Conservation (phyloP, 2,797 vertebrate species). For the Danio kyathit region DNA sequence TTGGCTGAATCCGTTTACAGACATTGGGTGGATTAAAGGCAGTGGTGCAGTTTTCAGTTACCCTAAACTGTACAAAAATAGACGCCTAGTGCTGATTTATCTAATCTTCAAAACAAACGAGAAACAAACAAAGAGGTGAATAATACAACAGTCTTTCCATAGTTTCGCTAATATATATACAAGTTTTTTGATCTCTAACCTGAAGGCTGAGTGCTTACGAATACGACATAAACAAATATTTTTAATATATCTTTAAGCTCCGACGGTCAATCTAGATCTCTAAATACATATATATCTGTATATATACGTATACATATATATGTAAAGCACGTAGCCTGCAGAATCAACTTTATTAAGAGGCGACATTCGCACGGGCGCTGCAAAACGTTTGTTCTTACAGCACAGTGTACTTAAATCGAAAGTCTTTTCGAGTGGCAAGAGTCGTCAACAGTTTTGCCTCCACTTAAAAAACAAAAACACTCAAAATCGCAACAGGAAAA, state of each 20-base stretch:
- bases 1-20: conserved; percentile 7
- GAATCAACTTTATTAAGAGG: conserved; percentile 34
- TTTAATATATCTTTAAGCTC: conserved; percentile 56
- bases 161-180: conserved; percentile 73
- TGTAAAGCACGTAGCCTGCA: conserved; percentile 24
- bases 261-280: conserved; percentile 23
- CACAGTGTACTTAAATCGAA: conserved; percentile 46
- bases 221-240: conserved; percentile 62
- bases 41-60: conserved; percentile 40
- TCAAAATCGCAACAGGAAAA: conserved; percentile 10
- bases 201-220: conserved; percentile 42
- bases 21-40: conserved; percentile 49
- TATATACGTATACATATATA: conserved; percentile 21
- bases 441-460: not conserved
- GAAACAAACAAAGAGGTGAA: conserved; percentile 67
- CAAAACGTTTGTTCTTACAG: conserved; percentile 24
- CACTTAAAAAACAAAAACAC: not conserved
- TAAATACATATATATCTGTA: conserved; percentile 29
- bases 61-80: conserved; percentile 75
- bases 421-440: conserved; percentile 8
- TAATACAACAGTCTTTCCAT: conserved; percentile 65
- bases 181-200: conserved; percentile 51
- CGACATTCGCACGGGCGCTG: conserved; percentile 40
- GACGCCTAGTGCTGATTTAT: conserved; percentile 58
- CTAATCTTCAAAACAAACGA: conserved; percentile 63